These are phyloP conservation scores for Ameiurus melas DNA, from an alignment of 2,113 vertebrate species.

Conservation along the genomic window DNA sequence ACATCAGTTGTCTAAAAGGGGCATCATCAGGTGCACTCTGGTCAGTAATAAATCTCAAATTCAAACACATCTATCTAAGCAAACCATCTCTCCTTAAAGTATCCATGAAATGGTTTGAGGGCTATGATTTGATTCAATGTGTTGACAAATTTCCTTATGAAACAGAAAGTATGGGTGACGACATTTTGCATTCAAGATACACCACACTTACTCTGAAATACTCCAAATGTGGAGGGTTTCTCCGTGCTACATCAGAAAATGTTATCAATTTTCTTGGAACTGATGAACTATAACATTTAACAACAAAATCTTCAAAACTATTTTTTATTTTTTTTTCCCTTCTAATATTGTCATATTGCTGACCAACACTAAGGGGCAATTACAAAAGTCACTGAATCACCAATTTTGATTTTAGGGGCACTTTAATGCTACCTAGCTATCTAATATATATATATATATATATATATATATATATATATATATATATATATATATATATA, in stretches of 20 bases:
- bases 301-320: not conserved
- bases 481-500: too few relatives aligned
- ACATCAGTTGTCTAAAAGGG: not conserved
- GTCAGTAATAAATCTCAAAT: not conserved
- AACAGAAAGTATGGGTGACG: not conserved
- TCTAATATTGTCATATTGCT: not conserved
- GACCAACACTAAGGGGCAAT: not conserved
- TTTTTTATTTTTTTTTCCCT: not conserved
- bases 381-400: not conserved
- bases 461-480: too few relatives aligned
- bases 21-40: not conserved
- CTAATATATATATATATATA: not conserved
- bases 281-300: not conserved
- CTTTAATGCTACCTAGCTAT: not conserved
- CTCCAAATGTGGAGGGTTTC: not conserved
- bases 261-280: not conserved
- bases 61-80: not conserved
- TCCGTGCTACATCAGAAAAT: not conserved
- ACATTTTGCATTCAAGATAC: not conserved
- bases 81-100: not conserved
- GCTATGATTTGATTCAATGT: not conserved
- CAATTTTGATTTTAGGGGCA: not conserved
- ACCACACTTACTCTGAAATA: not conserved
- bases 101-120: not conserved
- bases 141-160: not conserved